phyloP scores from a whole-genome alignment of 1,140 invertebrate species.

The Episyrphus balteatus region DNA sequence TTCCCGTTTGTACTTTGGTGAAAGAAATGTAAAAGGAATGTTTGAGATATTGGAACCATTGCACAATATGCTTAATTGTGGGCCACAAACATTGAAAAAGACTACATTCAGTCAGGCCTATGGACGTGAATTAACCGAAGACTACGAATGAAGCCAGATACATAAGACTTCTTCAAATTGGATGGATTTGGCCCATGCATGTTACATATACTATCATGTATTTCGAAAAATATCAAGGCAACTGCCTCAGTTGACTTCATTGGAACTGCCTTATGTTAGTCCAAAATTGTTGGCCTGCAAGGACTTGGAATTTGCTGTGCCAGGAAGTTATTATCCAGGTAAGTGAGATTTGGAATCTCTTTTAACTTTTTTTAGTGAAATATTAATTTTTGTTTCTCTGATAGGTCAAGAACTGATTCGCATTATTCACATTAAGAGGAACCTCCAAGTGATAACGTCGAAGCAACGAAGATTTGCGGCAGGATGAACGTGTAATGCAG shows the following conservation, averaged over 20 bases:
- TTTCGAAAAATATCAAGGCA: constrained; percentile 91
- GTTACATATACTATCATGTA: constrained; percentile 98
- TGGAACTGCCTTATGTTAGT: constrained; percentile 92
- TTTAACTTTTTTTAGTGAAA: too few species aligned
- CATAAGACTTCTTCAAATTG: constrained; percentile 76
- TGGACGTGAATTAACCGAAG: too few species aligned
- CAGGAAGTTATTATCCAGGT: constrained; percentile 91
- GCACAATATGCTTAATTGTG: too few species aligned
- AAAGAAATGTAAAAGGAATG: too few species aligned
- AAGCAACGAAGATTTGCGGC: constrained; percentile 97
- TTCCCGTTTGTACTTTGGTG: too few species aligned
- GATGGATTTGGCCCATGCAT: constrained; percentile 90
- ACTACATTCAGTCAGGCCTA: too few species aligned
- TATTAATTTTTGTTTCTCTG: too few species aligned
- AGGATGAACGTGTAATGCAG: constrained; percentile 99
- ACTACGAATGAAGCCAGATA: too few species aligned
- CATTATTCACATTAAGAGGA: constrained; percentile 77
- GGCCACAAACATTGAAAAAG: too few species aligned
- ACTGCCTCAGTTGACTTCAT: constrained; percentile 75
- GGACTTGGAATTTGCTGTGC: constrained; percentile 89
- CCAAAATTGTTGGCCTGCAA: constrained; percentile 79
- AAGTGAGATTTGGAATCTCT: too few species aligned
- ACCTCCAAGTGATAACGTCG: constrained; percentile 86
- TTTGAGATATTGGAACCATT: too few species aligned
- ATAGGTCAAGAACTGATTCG: constrained; percentile 50